phyloP scores from a whole-genome alignment of 2,888 invertebrate species.

The Tetanocera ferruginea region DNA sequence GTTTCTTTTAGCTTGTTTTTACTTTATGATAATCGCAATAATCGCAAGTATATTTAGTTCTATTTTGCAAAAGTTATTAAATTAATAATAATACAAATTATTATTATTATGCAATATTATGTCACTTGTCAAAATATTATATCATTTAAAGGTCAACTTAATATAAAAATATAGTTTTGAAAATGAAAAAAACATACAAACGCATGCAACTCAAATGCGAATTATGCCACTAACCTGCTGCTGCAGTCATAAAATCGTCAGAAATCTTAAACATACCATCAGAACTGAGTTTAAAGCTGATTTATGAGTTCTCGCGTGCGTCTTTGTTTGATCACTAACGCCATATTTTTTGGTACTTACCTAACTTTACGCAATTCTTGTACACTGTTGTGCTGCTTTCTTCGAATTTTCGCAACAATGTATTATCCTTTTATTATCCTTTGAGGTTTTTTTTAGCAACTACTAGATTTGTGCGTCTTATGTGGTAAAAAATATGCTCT shows the following conservation, averaged over 20 bases:
- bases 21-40: too few relatives aligned
- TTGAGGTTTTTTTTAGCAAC: background rate
- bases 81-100: too few relatives aligned
- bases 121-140: too few relatives aligned
- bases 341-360: background rate
- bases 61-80: too few relatives aligned
- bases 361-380: background rate
- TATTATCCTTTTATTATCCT: conserved; percentile 17
- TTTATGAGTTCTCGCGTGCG: background rate
- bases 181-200: too few relatives aligned
- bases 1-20: too few relatives aligned
- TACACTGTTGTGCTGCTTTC: background rate
- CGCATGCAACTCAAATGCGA: too few relatives aligned
- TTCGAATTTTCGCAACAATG: background rate
- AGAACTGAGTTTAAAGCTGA: background rate
- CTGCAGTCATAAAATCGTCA: background rate
- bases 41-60: too few relatives aligned
- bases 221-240: background rate
- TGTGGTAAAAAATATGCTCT: background rate
- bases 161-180: too few relatives aligned
- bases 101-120: too few relatives aligned
- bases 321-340: background rate
- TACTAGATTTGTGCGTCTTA: background rate
- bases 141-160: too few relatives aligned
- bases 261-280: background rate